Base-by-base conservation (phyloP, 1,140 invertebrate species). In the Drusus annulatus region DNA sequence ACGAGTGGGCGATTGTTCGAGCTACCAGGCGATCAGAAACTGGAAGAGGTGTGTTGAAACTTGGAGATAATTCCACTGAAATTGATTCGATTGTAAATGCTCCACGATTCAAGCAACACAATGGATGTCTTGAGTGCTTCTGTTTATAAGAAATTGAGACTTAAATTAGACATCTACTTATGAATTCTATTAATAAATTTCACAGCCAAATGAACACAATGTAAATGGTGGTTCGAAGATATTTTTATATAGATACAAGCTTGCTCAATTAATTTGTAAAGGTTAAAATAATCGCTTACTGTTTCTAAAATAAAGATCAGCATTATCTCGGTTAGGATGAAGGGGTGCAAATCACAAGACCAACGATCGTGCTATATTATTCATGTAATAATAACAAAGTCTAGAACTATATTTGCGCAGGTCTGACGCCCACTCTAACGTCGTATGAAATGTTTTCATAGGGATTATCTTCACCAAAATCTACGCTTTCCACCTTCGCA, bases 381-480 rank as follows among this genome's bases (percentile, higher is more conserved):
- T 65, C 28, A 65, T 28, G 23, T 65, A 28, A 28, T 21, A 28
- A 65, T 65, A 65, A 60, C n/a, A 60, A 65, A 65, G 21, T 65
- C 62, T 10, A 31, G 62, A 25, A 31, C 15, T 25, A 51, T 69
- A 69, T 69, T 69, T 69, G 17, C 36, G 17, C 36, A 50, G 23
- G 65, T 69, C 8, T 19, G 45, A 50, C 65, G 36, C 17, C 36
- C 62, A 13, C 65, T 69, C n/a, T 10, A 50, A 69, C n/a, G 65
- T 69, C 21, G 28, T 69, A 17, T 15, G 31, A 58, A 73, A 78
- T 81, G 75, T 73, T 81, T 68, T 68, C 56, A 51, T 79, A 21
- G 16, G 63, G 77, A 81, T 81, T 79, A 81, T 81, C 80, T 79
- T 69, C 71, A 31, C 45, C 51, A 28, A 76, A 81, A 54, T 78